Percentiles rank a stretch among this genome's conserved stretches.
These are phyloP conservation scores for Myzus persicae DNA, from an alignment of 1,140 invertebrate genomes.

Conservation along the genomic window DNA sequence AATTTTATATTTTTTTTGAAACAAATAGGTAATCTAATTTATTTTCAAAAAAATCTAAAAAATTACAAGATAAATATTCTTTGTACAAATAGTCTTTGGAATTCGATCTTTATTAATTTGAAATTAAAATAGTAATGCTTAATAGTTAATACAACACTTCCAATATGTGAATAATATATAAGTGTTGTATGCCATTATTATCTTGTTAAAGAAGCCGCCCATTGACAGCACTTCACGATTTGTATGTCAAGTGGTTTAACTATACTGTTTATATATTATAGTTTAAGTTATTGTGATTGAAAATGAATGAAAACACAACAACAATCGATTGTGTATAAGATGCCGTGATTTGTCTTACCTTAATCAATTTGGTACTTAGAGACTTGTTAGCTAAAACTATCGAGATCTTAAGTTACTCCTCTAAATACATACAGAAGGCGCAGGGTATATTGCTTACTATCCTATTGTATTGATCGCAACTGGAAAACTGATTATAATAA, in stretches of 20 bases:
- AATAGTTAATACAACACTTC: no score
- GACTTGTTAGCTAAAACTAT: not conserved
- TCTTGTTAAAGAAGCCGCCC: not conserved
- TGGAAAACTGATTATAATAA: not conserved
- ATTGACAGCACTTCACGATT: not conserved
- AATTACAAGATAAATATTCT: not conserved
- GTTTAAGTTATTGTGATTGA: no score
- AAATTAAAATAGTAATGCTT: no score
- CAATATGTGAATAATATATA: not conserved
- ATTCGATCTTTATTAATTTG: no score
- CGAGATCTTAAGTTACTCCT: not conserved
- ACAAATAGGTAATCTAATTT: not conserved
- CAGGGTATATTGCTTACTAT: no score
- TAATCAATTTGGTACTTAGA: not conserved
- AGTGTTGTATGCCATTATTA: no score
- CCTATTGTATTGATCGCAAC: not conserved
- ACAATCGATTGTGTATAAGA: not conserved
- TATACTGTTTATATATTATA: not conserved
- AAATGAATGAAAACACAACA: no score
- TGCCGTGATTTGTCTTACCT: not conserved
- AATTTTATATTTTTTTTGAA: not conserved
- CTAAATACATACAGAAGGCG: not conserved
- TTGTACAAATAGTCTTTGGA: not conserved
- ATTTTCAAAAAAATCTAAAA: not conserved
- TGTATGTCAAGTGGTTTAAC: not conserved